Percentiles rank a stretch among this genome's conserved stretches.
These are phyloP conservation scores for Teinopalpus imperialis DNA, from an alignment of 2,888 invertebrate species.

Conservation along the genomic window DNA sequence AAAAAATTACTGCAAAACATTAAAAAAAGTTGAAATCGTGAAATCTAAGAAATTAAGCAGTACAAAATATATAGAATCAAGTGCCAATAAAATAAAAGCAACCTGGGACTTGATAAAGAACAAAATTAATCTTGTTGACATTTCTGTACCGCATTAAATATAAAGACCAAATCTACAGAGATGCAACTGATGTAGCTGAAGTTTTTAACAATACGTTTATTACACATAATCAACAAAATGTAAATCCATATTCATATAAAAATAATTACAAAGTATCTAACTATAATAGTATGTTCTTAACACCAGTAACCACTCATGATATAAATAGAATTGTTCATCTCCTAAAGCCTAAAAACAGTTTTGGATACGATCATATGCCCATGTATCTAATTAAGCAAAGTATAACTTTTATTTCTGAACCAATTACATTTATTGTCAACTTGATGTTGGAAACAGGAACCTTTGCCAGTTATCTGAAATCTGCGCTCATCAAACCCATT, in stretches of 20 bases:
- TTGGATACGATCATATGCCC: background rate
- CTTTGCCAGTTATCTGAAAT: background rate
- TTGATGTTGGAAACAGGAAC: too few relatives aligned
- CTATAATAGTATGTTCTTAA: background rate
- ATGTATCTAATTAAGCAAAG: background rate
- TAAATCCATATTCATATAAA: background rate
- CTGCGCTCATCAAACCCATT: background rate
- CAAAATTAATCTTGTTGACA: constrained; percentile 3
- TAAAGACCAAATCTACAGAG: background rate
- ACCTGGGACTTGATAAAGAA: constrained; percentile 5
- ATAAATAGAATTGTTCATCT: background rate
- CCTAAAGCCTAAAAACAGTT: background rate
- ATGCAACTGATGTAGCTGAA: background rate
- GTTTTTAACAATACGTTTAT: background rate
- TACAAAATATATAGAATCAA: background rate
- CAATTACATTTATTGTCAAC: too few relatives aligned
- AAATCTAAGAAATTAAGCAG: background rate
- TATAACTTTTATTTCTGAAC: background rate
- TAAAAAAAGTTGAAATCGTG: background rate
- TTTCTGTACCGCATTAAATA: too few relatives aligned
- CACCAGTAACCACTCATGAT: background rate
- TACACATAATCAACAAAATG: background rate
- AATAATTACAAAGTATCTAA: background rate
- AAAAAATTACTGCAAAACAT: background rate
- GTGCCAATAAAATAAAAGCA: too few relatives aligned